These are phyloP conservation scores for Oryzias celebensis DNA, from an alignment of 2,113 vertebrate species.

Conservation along the genomic window DNA sequence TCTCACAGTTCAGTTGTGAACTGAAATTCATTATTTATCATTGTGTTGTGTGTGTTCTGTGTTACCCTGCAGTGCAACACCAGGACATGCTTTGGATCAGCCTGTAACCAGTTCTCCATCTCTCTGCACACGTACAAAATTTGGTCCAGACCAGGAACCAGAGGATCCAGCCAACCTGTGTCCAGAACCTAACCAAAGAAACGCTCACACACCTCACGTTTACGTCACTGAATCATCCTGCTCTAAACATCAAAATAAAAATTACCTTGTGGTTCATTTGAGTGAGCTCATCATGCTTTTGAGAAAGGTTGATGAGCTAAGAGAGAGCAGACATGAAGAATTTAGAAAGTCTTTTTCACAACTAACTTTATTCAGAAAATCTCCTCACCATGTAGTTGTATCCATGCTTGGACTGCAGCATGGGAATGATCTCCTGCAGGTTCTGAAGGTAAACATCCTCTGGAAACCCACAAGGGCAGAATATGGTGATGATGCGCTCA, in stretches of 20 bases:
- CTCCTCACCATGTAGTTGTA: conserved; percentile 89
- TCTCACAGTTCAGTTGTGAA: no score
- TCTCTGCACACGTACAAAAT: conserved; percentile 86
- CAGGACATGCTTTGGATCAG: conserved; percentile 82
- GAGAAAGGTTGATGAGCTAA: conserved; percentile 92
- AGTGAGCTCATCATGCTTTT: conserved; percentile 80
- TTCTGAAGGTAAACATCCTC: conserved; percentile 83
- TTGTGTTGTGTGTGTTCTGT: neutral
- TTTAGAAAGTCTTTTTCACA: neutral
- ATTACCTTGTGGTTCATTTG: conserved; percentile 87
- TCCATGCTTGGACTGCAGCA: conserved; percentile 91
- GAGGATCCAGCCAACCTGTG: conserved; percentile 86
- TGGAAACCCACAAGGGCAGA: conserved; percentile 78
- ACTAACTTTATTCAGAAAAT: neutral
- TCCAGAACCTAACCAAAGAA: conserved; percentile 81
- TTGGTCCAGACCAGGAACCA: conserved; percentile 86
- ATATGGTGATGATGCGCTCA: conserved; percentile 87
- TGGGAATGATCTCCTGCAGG: conserved; percentile 83
- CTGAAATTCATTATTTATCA: no score
- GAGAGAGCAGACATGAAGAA: neutral
- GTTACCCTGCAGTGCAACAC: conserved; percentile 90
- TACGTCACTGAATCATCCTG: neutral
- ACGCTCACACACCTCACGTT: no score
- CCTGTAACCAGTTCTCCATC: conserved; percentile 89
- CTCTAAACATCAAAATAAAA: no score